These are phyloP conservation scores for Sapayoa aenigma DNA, from an alignment of 2,113 vertebrate species.

Conservation along the genomic window DNA sequence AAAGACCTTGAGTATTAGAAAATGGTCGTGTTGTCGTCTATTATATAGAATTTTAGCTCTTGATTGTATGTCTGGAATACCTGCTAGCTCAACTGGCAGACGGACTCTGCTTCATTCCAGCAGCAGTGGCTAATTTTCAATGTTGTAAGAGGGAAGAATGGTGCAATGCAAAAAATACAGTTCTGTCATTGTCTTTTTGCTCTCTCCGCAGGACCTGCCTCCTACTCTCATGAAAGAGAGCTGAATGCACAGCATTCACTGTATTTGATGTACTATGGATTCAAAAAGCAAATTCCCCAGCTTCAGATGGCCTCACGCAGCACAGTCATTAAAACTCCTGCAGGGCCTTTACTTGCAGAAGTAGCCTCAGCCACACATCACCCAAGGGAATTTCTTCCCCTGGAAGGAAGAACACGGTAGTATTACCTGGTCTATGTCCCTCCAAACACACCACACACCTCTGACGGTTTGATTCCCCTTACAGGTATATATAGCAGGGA, in stretches of 20 bases:
- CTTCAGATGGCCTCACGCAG: background rate
- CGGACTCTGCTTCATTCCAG: background rate
- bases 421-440: background rate
- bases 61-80: background rate
- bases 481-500: background rate
- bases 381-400: background rate
- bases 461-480: background rate
- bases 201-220: background rate
- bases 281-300: background rate
- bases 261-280: background rate
- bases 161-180: background rate
- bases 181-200: background rate
- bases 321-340: background rate
- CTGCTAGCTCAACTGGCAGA: background rate
- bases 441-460: rapidly evolving
- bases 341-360: background rate
- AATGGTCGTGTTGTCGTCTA: background rate
- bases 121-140: background rate
- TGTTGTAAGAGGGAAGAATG: background rate
- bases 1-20: background rate
- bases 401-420: background rate
- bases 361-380: background rate
- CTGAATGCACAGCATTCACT: background rate
- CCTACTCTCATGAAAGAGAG: background rate
- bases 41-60: background rate